Evolutionary conservation across 2,888 invertebrate genomes (phyloP), one percentile per base, ranked within the genome.

Genomic region (Erebia palarica): DNA sequence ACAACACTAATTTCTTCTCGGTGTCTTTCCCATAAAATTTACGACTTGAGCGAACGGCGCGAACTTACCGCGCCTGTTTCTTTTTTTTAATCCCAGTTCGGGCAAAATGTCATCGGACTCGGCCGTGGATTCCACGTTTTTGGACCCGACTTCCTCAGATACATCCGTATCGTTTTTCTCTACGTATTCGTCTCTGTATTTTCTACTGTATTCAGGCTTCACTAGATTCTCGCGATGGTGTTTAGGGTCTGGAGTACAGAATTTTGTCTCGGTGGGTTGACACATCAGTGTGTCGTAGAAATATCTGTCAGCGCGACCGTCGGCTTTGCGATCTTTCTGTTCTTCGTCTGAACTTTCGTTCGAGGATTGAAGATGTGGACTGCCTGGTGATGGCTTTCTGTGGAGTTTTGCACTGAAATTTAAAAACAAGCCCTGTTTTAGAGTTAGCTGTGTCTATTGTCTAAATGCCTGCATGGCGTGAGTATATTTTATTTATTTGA

Each of bases 281-380:
- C 92, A 92, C 88, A 90, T 87, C 0, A 92, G 83, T 0, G 90
- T 87, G 2, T 92, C 92, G 73, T 90, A 92, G 75, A 92, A 91
- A 74, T 84, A 91, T 65, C 86, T 82, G 73, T 91, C 90, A 0
- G 88, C 86, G 21, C 87, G 78, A 0, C 83, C 82, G 16, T 90
- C 89, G 1, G 81, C 71, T 72, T 88, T 89, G 3, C 82, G 77
- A 0, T 76, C 75, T 53, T 87, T 87, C 44, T 73, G 27, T 0
- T 90, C 91, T 0, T 89, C 88, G 0, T 89, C 90, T 0, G 90
- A 89, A 74, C 90, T 91, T 68, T 91, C 91, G 68, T 86, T 85
- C 0, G 91, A 88, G 0, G 90, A 86, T 53, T 82, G 82, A 0
- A 82, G 71, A 7, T 80, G 83, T 0, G 88, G 86, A 0, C 87